Conservation (phyloP, 2,113 vertebrate genomes). For the Sitta europaea region DNA sequence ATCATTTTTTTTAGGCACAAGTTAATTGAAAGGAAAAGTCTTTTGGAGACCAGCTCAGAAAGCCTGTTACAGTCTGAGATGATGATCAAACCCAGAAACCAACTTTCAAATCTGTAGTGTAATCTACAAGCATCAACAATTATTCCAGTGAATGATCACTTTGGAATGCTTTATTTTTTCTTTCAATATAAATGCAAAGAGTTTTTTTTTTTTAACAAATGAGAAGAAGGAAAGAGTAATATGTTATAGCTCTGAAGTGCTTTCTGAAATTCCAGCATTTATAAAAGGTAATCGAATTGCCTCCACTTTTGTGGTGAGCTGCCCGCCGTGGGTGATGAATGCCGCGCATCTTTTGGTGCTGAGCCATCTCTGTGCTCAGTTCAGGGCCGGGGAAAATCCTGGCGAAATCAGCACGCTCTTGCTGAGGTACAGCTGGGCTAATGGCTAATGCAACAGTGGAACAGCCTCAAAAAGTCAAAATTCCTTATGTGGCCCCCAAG, state of each 20-base stretch:
- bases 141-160: neutral
- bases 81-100: neutral
- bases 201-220: neutral
- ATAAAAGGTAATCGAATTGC: slow-evolving; percentile 40
- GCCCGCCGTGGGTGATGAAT: neutral
- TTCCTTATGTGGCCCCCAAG: slow-evolving; percentile 30
- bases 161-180: neutral
- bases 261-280: slow-evolving; percentile 32
- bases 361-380: neutral
- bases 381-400: neutral
- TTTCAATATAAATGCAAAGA: neutral
- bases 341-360: neutral
- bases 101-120: neutral
- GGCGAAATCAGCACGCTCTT: neutral
- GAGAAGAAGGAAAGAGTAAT: neutral
- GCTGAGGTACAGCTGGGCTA: neutral
- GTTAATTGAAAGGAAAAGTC: neutral
- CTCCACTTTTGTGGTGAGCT: slow-evolving; percentile 11
- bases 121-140: neutral
- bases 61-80: neutral
- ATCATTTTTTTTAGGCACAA: slow-evolving; percentile 19
- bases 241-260: neutral
- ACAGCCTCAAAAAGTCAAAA: slow-evolving; percentile 1
- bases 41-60: neutral
- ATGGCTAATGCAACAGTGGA: neutral